Conservation (phyloP, 2,888 invertebrate genomes). For the Cheilosia scutellata region DNA sequence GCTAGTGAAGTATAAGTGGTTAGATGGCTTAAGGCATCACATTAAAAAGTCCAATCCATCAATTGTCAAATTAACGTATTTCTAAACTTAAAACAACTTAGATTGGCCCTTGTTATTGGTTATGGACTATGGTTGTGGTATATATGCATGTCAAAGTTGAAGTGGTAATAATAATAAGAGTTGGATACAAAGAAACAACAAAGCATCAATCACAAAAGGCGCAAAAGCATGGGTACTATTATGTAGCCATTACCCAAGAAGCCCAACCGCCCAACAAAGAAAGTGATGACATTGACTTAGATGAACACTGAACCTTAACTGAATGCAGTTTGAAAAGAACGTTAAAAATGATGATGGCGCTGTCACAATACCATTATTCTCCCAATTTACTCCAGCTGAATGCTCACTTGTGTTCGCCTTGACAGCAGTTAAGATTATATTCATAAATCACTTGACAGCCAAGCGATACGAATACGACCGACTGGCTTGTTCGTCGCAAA, state of each 20-base stretch:
- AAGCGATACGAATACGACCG: constrained; percentile 7
- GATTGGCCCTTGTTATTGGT: neutral
- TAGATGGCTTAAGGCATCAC: constrained; percentile 24
- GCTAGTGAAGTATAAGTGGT: constrained; percentile 12
- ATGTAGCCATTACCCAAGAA: constrained; percentile 25
- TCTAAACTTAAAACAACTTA: constrained; percentile 23
- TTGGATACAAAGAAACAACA: neutral
- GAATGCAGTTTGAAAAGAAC: constrained; percentile 31
- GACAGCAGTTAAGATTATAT: constrained; percentile 62
- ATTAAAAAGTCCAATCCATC: constrained; percentile 48
- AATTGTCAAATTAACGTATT: constrained; percentile 58
- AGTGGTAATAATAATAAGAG: constrained; percentile 31
- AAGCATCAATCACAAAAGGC: constrained; percentile 27
- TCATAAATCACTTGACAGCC: constrained; percentile 58
- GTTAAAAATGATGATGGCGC: constrained; percentile 37
- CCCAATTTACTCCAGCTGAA: constrained; percentile 43
- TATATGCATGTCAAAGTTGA: constrained; percentile 52
- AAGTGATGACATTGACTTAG: constrained; percentile 57
- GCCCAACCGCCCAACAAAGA: constrained; percentile 35
- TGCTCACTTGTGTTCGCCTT: constrained; percentile 41
- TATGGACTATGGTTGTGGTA: neutral
- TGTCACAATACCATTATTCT: constrained; percentile 59
- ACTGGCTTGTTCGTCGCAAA: constrained; percentile 3
- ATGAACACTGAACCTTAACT: constrained; percentile 9
- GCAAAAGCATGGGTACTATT: neutral